phyloP scores from a whole-genome alignment of 2,888 invertebrate species.

The Bhutanitis thaidina region DNA sequence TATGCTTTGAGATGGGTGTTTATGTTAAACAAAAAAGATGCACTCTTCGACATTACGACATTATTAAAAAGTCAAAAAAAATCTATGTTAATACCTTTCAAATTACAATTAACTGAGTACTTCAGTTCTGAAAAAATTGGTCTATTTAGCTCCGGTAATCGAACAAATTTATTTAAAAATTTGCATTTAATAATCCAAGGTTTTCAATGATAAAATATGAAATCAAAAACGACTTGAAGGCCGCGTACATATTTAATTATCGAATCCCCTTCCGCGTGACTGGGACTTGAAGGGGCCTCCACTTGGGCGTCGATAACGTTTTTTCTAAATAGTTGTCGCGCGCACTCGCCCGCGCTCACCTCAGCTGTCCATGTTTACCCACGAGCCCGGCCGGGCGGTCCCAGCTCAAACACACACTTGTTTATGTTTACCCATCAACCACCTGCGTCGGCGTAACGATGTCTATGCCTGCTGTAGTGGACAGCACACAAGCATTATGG shows the following conservation, averaged over 20 bases:
- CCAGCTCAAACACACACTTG: constrained; percentile 44
- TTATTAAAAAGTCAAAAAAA: no score
- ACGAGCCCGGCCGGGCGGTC: constrained; percentile 36
- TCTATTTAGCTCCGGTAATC: no score
- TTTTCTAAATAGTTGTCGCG: constrained; percentile 2
- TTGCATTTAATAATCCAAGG: no score
- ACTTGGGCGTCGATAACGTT: background rate
- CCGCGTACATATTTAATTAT: constrained; percentile 1
- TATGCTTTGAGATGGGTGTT: no score
- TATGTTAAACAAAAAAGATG: no score
- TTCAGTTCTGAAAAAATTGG: no score
- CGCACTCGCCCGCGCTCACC: background rate
- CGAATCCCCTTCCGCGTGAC: background rate
- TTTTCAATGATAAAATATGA: background rate
- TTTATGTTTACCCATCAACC: constrained; percentile 48
- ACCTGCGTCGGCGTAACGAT: constrained; percentile 45
- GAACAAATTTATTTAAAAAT: no score
- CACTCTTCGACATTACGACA: no score
- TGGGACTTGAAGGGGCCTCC: background rate
- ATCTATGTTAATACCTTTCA: no score
- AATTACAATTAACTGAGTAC: no score
- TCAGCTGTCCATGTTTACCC: constrained; percentile 30
- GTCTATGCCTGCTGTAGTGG: constrained; percentile 20
- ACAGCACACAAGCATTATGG: constrained; percentile 4
- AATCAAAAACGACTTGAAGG: background rate